Base-by-base conservation (phyloP, 1,140 invertebrate species). In the Drosophila varians region DNA sequence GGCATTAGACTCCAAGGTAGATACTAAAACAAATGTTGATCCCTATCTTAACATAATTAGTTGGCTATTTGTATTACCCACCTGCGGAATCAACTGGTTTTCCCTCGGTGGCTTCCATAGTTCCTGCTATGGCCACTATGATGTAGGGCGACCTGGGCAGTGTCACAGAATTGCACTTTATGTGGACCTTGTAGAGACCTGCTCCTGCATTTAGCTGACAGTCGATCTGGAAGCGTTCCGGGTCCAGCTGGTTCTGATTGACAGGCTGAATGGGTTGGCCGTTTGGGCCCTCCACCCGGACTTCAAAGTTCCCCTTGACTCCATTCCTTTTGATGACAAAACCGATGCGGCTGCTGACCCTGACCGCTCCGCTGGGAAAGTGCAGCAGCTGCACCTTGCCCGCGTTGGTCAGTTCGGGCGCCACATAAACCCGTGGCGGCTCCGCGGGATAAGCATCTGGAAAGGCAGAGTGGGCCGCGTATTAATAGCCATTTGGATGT, bases 121-220 rank as follows among this genome's bases (percentile, higher is more conserved):
- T 95, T 4, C 97, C 97, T 4, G 73, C 71, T 21, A 90, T 90
- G 23, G 76, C 96, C 54, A 96, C 94, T 11, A 98, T 94, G 40
- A 95, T 94, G 91, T 95, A 97, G 0, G 97, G 97, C 58, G 96
- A 97, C 25, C 94, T 96, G 31, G 96, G 95, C 92, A 98, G 96
- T 90, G 97, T 96, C 48, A 97, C 96, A 4, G 96, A 96, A 90
- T 98, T 96, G 91, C 96, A 96, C 77, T 96, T 96, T 6, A 97
- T 93, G 82, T 98, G 95, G 31, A 98, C 95, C 80, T 96, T 95
- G 90, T 98, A 96, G 21, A 97, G 93, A n/a, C 97, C 97, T 79
- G 97, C 97, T 87, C 98, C 93, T 36, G 94, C 93, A 40, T 94
- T 93, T 1, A 97, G 95, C 90, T 97, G 95, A 86, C 98, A 98